Evolutionary conservation across 2,888 invertebrate species (phyloP).

Genomic region (Temnothorax unifasciatus): DNA sequence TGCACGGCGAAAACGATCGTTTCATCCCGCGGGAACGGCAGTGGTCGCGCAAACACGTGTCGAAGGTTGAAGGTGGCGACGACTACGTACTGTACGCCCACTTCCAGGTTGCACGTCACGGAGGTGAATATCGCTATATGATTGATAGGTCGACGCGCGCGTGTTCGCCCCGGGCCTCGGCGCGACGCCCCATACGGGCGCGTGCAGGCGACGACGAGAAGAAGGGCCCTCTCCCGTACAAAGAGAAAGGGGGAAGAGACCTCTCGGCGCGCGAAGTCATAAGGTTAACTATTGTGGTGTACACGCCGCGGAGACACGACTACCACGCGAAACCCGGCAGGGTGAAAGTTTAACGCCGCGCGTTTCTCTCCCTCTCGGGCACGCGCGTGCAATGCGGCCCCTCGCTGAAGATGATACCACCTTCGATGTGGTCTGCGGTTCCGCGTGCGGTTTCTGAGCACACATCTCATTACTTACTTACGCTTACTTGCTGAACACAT

Average conservation of each 20-base stretch:
- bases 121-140: conserved; percentile 76
- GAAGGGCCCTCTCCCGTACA: not conserved
- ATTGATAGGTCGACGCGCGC: conserved; percentile 77
- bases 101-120: conserved; percentile 49
- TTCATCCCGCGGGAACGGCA: conserved; percentile 2
- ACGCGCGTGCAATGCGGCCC: conserved; percentile 46
- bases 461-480: conserved; percentile 1
- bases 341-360: conserved; percentile 75
- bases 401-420: conserved; percentile 65
- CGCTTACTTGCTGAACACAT: not conserved
- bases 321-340: conserved; percentile 68
- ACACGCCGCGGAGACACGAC: conserved; percentile 70
- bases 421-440: conserved; percentile 50
- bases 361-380: conserved; percentile 59
- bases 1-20: conserved; percentile 6
- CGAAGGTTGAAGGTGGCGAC: conserved; percentile 34
- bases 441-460: conserved; percentile 4
- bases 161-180: conserved; percentile 61
- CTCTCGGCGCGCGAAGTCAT: conserved; percentile 75
- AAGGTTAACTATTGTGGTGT: conserved; percentile 77
- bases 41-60: conserved; percentile 44
- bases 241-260: conserved; percentile 72
- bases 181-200: conserved; percentile 50
- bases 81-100: conserved; percentile 33
- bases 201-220: conserved; percentile 45